Evolutionary conservation across 2,113 vertebrate species (phyloP).

Genomic region (Trochalopteron elliotii): DNA sequence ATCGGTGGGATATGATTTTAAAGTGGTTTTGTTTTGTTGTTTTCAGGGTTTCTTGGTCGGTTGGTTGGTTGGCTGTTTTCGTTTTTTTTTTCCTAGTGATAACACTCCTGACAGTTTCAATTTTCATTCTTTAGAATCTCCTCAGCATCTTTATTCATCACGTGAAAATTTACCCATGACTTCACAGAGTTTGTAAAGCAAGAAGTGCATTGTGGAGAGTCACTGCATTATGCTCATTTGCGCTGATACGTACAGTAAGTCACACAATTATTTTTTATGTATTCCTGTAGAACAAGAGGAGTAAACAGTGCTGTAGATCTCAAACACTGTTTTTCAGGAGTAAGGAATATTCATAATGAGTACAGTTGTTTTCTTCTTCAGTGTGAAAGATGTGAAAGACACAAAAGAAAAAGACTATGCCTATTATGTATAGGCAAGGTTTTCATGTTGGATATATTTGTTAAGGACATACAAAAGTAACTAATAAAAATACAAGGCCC

Average conservation of each 20-base stretch:
- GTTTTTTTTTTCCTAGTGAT: not conserved
- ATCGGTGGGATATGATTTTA: not conserved
- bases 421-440: not conserved
- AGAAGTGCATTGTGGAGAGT: not conserved
- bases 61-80: not conserved
- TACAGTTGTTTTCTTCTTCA: not conserved
- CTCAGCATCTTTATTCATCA: not conserved
- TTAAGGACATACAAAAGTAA: not conserved
- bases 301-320: not conserved
- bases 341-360: not conserved
- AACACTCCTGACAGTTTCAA: not conserved
- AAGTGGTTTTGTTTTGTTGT: not conserved
- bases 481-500: not conserved
- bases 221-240: not conserved
- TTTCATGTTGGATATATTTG: not conserved
- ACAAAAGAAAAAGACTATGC: not conserved
- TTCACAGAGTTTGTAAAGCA: not conserved
- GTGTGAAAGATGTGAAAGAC: not conserved
- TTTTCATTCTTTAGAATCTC: not conserved
- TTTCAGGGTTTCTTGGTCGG: not conserved
- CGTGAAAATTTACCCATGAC: not conserved
- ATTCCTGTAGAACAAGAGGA: not conserved
- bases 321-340: not conserved
- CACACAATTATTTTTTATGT: not conserved
- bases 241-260: accelerated